Conservation (phyloP, 2,113 vertebrate species). For the Ceyx melanurus region DNA sequence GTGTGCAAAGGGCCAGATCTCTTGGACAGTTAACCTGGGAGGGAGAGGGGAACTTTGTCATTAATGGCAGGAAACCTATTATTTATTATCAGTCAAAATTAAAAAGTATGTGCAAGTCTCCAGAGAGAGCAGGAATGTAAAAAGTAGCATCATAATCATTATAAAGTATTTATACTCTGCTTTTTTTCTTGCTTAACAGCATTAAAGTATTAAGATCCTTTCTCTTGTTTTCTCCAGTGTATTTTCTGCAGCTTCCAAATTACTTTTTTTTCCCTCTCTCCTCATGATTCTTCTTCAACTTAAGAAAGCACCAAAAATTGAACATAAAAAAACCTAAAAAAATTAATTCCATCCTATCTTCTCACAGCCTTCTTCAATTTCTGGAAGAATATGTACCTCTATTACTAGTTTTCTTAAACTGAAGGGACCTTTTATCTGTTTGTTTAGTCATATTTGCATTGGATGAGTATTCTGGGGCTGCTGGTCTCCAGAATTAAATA, state of each 20-base stretch:
- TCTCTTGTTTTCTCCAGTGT: not conserved
- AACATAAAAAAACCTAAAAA: not conserved
- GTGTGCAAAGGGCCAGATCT: not conserved
- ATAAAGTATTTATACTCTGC: not conserved
- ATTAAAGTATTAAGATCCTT: not conserved
- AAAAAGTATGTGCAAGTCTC: not conserved
- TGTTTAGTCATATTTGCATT: not conserved
- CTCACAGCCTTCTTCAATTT: not conserved
- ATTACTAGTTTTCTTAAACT: not conserved
- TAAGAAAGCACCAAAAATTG: not conserved
- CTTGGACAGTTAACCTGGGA: not conserved
- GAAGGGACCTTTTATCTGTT: not conserved
- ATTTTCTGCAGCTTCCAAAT: not conserved
- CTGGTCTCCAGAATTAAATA: not conserved
- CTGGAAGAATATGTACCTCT: not conserved
- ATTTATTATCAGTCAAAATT: conserved; percentile 21
- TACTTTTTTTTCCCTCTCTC: not conserved
- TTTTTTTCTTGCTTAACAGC: not conserved
- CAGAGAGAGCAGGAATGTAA: not conserved
- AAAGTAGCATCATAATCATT: not conserved
- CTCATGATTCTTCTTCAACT: not conserved
- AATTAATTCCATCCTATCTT: not conserved
- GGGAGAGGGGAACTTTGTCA: not conserved
- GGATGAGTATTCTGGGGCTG: not conserved
- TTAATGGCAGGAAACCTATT: conserved; percentile 8